Evolutionary conservation across 2,113 vertebrate species (phyloP), one percentile per base, ranked within the genome.

Genomic region (Aix galericulata): DNA sequence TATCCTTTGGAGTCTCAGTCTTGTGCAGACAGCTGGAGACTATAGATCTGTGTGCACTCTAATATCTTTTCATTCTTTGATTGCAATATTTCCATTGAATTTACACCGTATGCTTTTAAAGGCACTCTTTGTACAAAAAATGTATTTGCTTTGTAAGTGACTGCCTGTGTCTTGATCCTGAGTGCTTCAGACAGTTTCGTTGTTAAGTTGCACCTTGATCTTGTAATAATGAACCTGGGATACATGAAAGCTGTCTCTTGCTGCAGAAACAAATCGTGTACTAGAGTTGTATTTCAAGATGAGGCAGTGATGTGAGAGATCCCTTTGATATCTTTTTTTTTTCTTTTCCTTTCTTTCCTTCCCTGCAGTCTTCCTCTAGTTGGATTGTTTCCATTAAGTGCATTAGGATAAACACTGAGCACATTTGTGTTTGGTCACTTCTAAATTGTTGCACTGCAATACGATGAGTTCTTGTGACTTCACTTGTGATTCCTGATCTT

Each of bases 121-220:
- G 69, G 20, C 34, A 31, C 0, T 34, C 23, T 89, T 85, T 75
- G 50, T 80, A 59, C 50, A 74, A 46, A 13, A 13, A 55, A 14
- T 31, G 22, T 58, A 12, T 93, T 91, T 91, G 55, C 81, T 91
- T 93, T 95, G 84, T 89, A 83, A 88, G 53, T 69, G 82, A n/a
- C 50, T 88, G 66, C 82, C n/a, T 26, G 8, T 88, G 68, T 73
- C 73, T 88, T 84, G 90, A 81, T 78, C 11, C 42, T 34, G 73
- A 82, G 34, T 67, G 32, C 56, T 91, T 90, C 66, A 94, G 92
- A 86, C 92, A 88, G 95, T 90, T 78, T 74, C 3, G 3, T 60
- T 36, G 42, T 93, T 75, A 88, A 81, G 48, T 88, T 88, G 76
- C 69, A 92, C 93, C 92, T 95, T 97, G 91, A 95, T 96, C 90